These are phyloP conservation scores for Volucella inflata DNA, from an alignment of 2,888 invertebrate species.

Conservation along the genomic window DNA sequence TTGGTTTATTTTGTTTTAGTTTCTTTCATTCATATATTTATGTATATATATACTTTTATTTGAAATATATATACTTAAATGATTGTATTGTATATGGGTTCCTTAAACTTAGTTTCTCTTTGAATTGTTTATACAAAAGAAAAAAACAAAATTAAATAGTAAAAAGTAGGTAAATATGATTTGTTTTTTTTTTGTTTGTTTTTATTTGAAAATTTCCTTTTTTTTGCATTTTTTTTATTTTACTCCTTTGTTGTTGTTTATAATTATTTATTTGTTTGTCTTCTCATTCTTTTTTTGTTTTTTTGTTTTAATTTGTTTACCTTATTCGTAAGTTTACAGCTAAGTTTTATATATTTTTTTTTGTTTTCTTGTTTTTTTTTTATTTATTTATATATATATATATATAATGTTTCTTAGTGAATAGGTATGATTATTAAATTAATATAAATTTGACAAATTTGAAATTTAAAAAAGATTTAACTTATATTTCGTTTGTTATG, in stretches of 20 bases:
- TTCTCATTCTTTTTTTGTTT: constrained; percentile 68
- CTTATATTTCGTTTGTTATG: constrained; percentile 68
- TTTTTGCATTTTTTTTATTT: constrained; percentile 36
- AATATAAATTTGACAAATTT: constrained; percentile 73
- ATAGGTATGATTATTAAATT: constrained; percentile 70
- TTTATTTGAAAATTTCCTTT: constrained; percentile 38
- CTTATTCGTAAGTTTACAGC: constrained; percentile 77
- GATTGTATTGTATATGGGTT: constrained; percentile 75
- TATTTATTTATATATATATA: no score
- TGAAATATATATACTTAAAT: constrained; percentile 68
- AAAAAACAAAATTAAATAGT: constrained; percentile 66
- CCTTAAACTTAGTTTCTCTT: constrained; percentile 57
- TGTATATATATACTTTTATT: constrained; percentile 67
- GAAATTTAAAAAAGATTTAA: constrained; percentile 64
- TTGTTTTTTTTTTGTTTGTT: constrained; percentile 64
- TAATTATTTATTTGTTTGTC: constrained; percentile 75
- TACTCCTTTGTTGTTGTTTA: constrained; percentile 61
- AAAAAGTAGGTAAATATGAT: constrained; percentile 72
- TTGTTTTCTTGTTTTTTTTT: constrained; percentile 59
- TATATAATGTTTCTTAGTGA: constrained; percentile 35
- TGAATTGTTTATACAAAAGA: constrained; percentile 75
- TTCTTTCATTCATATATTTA: constrained; percentile 51
- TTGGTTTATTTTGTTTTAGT: constrained; percentile 66
- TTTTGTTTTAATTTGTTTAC: constrained; percentile 75
- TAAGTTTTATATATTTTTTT: constrained; percentile 68